These are phyloP conservation scores for Trachelus stipa DNA, from an alignment of 2,888 invertebrate species.

Conservation along the genomic window DNA sequence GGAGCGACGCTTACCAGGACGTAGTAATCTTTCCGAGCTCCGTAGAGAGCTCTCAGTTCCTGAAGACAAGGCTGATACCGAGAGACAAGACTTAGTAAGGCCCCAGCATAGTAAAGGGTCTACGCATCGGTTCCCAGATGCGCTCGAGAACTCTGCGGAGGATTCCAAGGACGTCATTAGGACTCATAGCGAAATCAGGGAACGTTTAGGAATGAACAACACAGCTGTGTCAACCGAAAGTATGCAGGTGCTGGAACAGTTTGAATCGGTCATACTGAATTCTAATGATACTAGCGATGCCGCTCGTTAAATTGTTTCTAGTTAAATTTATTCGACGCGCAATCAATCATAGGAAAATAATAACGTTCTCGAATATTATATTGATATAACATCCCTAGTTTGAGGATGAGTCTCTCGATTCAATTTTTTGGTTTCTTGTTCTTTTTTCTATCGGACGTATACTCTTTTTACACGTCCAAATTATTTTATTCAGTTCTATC, in stretches of 20 bases:
- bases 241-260: slow-evolving; percentile 51
- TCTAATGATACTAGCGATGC: slow-evolving; percentile 41
- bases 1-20: slow-evolving; percentile 8
- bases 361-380: no score
- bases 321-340: neutral
- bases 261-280: slow-evolving; percentile 50
- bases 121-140: neutral
- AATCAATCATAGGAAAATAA: neutral
- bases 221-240: slow-evolving; percentile 46
- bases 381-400: no score
- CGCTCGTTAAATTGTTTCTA: slow-evolving; percentile 42
- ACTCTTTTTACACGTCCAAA: no score
- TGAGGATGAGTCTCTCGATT: no score
- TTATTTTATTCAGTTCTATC: no score
- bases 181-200: slow-evolving; percentile 29
- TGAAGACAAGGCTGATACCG: slow-evolving; percentile 51
- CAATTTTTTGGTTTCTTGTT: no score
- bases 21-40: slow-evolving; percentile 41
- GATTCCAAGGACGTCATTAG: neutral
- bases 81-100: slow-evolving; percentile 51
- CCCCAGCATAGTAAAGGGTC: neutral
- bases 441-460: no score
- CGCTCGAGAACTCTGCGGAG: no score
- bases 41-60: slow-evolving; percentile 45
- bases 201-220: slow-evolving; percentile 38